These are phyloP conservation scores for Onthophagus taurus DNA, from an alignment of 1,140 invertebrate genomes.

Conservation along the genomic window DNA sequence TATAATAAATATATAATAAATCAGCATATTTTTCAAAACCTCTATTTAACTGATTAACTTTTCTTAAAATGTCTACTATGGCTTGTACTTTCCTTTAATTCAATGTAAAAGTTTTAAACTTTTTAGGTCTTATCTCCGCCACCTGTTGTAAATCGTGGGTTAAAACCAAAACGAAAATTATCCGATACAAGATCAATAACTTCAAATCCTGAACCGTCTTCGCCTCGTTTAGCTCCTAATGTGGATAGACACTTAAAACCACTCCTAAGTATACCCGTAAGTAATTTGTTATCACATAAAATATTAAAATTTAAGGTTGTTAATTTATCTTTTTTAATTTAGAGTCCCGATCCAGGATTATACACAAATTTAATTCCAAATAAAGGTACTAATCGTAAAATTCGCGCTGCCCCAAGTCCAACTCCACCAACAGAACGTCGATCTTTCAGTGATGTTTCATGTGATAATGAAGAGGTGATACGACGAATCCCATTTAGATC, in stretches of 20 bases:
- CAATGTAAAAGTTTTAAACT: not conserved
- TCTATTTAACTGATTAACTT: too few relatives aligned
- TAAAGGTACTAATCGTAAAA: constrained; percentile 23
- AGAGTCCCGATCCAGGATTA: too few relatives aligned
- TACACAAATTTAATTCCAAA: not conserved
- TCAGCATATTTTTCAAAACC: too few relatives aligned
- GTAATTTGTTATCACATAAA: constrained; percentile 1
- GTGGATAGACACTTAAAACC: constrained; percentile 38
- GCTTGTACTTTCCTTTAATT: not conserved
- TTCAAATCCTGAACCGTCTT: constrained; percentile 39
- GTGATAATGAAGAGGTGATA: constrained; percentile 14
- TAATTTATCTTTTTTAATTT: too few relatives aligned
- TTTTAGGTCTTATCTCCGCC: constrained; percentile 43
- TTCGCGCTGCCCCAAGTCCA: constrained; percentile 44
- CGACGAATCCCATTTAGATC: too few relatives aligned
- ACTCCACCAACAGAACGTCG: constrained; percentile 32
- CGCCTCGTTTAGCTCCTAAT: constrained; percentile 33
- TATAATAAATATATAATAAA: too few relatives aligned
- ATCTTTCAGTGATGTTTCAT: constrained; percentile 24
- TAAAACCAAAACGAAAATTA: constrained; percentile 62
- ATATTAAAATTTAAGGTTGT: not conserved
- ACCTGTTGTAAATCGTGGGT: constrained; percentile 62
- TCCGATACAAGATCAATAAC: constrained; percentile 47
- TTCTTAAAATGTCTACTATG: too few relatives aligned
- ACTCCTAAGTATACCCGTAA: constrained; percentile 23